Evolutionary conservation across 2,888 invertebrate genomes (phyloP).

Genomic region (Melanotus villosus): DNA sequence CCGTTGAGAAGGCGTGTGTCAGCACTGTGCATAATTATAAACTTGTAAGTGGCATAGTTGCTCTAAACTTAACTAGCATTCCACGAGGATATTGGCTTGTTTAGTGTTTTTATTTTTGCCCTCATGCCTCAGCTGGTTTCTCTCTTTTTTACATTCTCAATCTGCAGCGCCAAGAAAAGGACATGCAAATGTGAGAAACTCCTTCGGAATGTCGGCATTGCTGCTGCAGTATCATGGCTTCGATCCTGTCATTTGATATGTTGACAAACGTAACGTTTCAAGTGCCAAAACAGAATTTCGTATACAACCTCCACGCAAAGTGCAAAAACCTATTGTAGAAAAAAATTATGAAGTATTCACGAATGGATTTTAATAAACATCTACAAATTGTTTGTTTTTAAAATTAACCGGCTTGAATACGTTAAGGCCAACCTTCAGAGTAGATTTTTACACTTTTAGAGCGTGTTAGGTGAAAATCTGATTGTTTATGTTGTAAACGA

Average conservation of each 20-base stretch:
- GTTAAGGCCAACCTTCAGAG: too few species aligned
- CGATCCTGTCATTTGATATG: slow-evolving; percentile 9
- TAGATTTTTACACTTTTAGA: too few species aligned
- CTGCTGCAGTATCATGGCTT: slow-evolving; percentile 13
- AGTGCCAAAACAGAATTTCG: too few species aligned
- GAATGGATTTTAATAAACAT: too few species aligned
- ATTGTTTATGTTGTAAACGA: too few species aligned
- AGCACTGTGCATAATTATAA: slow-evolving; percentile 22
- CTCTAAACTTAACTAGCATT: slow-evolving; percentile 42
- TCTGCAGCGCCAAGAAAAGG: slow-evolving; percentile 13
- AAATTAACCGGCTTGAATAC: too few species aligned
- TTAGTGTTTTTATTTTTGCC: slow-evolving; percentile 34
- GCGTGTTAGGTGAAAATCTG: too few species aligned
- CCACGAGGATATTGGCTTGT: slow-evolving; percentile 42
- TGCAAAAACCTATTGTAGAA: too few species aligned
- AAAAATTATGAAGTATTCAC: too few species aligned
- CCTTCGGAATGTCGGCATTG: slow-evolving; percentile 11
- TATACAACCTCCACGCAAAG: too few species aligned
- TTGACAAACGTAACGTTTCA: slow-evolving; percentile 16
- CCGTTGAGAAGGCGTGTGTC: slow-evolving; percentile 25
- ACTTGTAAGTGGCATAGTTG: slow-evolving; percentile 36
- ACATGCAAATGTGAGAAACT: slow-evolving; percentile 18
- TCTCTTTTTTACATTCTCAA: slow-evolving; percentile 36
- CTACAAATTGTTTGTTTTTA: too few species aligned
- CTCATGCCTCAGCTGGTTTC: slow-evolving; percentile 9